These are phyloP conservation scores for Sinopyrophorus schimmeli DNA, from an alignment of 2,888 invertebrate genomes.

Conservation along the genomic window DNA sequence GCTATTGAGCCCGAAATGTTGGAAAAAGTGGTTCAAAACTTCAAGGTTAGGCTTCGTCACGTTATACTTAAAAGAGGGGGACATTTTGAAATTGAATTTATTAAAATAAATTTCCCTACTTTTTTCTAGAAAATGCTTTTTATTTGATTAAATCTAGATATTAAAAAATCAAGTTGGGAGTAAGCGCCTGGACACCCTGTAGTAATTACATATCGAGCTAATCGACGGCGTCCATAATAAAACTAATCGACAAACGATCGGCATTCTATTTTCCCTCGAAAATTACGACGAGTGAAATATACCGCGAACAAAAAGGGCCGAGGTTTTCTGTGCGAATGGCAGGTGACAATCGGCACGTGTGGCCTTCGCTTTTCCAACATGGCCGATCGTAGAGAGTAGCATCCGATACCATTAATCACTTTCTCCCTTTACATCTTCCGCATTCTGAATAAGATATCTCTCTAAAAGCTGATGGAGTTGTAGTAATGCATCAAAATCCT, in stretches of 20 bases:
- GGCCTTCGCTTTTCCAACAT: slow-evolving; percentile 27
- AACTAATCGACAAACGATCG: slow-evolving; percentile 26
- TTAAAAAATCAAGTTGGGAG: too few species aligned
- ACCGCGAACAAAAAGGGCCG: slow-evolving; percentile 17
- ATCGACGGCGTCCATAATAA: slow-evolving; percentile 16
- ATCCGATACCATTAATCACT: slow-evolving; percentile 31
- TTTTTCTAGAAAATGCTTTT: too few species aligned
- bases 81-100: too few species aligned
- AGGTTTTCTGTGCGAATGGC: slow-evolving; percentile 17
- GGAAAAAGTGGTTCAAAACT: too few species aligned
- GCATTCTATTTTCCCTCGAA: slow-evolving; percentile 15
- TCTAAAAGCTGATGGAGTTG: too few species aligned
- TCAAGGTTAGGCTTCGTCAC: too few species aligned
- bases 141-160: too few species aligned
- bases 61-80: too few species aligned
- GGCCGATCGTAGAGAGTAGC: slow-evolving; percentile 22
- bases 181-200: too few species aligned
- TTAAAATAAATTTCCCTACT: too few species aligned
- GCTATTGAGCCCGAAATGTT: too few species aligned
- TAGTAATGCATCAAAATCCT: too few species aligned
- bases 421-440: slow-evolving; percentile 21
- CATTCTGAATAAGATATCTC: slow-evolving; percentile 23
- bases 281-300: slow-evolving; percentile 9
- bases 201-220: slow-evolving; percentile 9
- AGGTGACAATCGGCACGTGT: slow-evolving; percentile 30